These are phyloP conservation scores for Bombus affinis DNA, from an alignment of 1,140 invertebrate genomes.

Conservation along the genomic window DNA sequence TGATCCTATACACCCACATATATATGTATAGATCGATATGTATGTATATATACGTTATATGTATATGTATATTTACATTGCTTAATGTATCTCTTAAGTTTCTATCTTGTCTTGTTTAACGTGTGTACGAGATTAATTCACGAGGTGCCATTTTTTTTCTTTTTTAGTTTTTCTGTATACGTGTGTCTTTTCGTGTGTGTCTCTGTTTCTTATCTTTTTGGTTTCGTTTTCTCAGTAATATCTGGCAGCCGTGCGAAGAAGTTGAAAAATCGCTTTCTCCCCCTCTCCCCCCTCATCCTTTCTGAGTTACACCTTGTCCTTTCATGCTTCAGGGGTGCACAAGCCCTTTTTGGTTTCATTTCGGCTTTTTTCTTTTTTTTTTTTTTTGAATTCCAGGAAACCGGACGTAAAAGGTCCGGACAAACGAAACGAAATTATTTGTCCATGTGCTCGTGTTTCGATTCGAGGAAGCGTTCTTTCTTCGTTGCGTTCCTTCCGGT, in stretches of 20 bases:
- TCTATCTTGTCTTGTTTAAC: slow-evolving; percentile 27
- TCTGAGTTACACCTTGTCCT: neutral
- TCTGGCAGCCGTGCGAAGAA: slow-evolving; percentile 33
- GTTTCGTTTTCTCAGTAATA: neutral
- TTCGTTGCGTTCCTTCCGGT: neutral
- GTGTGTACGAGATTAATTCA: slow-evolving; percentile 39
- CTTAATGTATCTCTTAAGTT: slow-evolving; percentile 42
- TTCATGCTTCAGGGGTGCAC: neutral
- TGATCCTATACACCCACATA: neutral
- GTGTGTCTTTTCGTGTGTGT: neutral
- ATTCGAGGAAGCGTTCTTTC: neutral
- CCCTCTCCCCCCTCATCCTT: fast-evolving
- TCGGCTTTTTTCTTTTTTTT: neutral
- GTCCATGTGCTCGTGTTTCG: slow-evolving; percentile 1
- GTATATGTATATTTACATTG: slow-evolving; percentile 32
- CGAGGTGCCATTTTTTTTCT: slow-evolving; percentile 33
- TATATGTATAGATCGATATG: slow-evolving; percentile 28
- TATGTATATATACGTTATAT: slow-evolving; percentile 2
- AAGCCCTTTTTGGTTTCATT: too few relatives aligned
- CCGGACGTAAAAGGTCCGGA: neutral
- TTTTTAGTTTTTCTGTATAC: neutral
- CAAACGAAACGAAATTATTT: slow-evolving; percentile 10
- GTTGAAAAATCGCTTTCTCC: neutral
- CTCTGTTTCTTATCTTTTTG: neutral
- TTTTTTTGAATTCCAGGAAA: neutral